phyloP scores from a whole-genome alignment of 2,888 invertebrate species.

The Deilephila porcellus region DNA sequence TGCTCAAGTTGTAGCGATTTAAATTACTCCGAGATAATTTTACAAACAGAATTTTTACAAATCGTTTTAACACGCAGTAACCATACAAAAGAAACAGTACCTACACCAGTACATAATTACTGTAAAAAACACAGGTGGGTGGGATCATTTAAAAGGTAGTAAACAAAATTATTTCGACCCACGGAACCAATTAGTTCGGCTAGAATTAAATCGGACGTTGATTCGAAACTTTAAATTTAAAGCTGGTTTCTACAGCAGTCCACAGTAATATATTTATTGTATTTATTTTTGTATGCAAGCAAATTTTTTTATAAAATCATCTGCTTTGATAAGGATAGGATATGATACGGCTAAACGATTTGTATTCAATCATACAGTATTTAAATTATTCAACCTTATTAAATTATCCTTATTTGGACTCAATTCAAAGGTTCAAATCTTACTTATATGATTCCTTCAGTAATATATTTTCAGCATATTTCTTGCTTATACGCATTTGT shows the following conservation, averaged over 20 bases:
- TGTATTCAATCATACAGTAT: too few relatives aligned
- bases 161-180: slow-evolving; percentile 83
- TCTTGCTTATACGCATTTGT: too few relatives aligned
- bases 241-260: background rate
- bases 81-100: slow-evolving; percentile 45
- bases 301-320: background rate
- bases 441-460: too few relatives aligned
- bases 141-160: slow-evolving; percentile 82
- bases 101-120: slow-evolving; percentile 58
- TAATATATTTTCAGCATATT: too few relatives aligned
- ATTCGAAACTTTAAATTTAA: slow-evolving; percentile 54
- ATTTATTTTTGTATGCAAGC: background rate
- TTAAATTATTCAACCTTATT: too few relatives aligned
- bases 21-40: slow-evolving; percentile 17
- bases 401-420: too few relatives aligned
- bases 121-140: slow-evolving; percentile 74
- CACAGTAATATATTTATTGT: background rate
- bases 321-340: background rate
- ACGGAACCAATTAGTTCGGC: slow-evolving; percentile 82
- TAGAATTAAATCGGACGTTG: slow-evolving; percentile 81
- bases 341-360: too few relatives aligned
- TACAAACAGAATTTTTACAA: slow-evolving; percentile 24
- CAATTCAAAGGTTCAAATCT: too few relatives aligned
- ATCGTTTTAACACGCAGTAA: slow-evolving; percentile 41
- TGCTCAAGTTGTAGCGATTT: slow-evolving; percentile 8